Percentiles rank a stretch among this genome's conserved stretches.
Evolutionary conservation across 2,797 vertebrate species (phyloP).

Genomic region (Poeciliopsis infans): DNA sequence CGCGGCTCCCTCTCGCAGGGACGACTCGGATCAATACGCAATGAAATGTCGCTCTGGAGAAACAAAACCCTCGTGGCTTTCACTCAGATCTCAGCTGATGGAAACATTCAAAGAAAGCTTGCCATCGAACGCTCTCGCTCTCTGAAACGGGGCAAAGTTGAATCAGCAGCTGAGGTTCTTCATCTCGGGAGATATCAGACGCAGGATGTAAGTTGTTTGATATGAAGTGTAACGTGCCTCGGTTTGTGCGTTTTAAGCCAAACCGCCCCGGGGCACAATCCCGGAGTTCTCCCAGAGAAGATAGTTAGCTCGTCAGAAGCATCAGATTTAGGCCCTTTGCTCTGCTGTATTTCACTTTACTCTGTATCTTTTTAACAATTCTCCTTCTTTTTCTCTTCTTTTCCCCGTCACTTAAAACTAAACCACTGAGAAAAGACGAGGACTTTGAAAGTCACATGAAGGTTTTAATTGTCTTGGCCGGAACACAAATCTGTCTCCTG

Average conservation of each 20-base stretch:
- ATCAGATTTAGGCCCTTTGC: constrained; percentile 28
- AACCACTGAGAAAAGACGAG: constrained; percentile 41
- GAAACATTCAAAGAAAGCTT: constrained; percentile 32
- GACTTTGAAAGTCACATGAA: constrained; percentile 30
- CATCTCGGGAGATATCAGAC: constrained; percentile 22
- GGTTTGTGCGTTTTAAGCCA: constrained; percentile 7
- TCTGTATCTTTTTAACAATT: constrained; percentile 44
- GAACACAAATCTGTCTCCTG: constrained; percentile 42
- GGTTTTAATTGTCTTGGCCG: constrained; percentile 70
- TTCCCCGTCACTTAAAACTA: constrained; percentile 32
- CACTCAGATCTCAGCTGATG: constrained; percentile 30
- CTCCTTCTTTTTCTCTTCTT: not conserved
- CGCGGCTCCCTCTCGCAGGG: constrained; percentile 43
- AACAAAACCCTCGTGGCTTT: constrained; percentile 5
- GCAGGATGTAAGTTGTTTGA: constrained; percentile 18
- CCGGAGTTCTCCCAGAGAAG: not conserved
- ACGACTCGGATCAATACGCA: constrained; percentile 63
- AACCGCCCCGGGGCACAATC: constrained; percentile 1
- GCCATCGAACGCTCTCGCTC: not conserved
- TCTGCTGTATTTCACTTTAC: constrained; percentile 6
- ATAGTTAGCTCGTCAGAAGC: not conserved
- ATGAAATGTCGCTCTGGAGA: constrained; percentile 27
- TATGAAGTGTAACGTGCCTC: constrained; percentile 14
- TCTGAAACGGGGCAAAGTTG: constrained; percentile 21
- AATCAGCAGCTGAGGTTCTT: constrained; percentile 26